These are phyloP conservation scores for Spicauda simplicius DNA, from an alignment of 2,888 invertebrate species.

Conservation along the genomic window DNA sequence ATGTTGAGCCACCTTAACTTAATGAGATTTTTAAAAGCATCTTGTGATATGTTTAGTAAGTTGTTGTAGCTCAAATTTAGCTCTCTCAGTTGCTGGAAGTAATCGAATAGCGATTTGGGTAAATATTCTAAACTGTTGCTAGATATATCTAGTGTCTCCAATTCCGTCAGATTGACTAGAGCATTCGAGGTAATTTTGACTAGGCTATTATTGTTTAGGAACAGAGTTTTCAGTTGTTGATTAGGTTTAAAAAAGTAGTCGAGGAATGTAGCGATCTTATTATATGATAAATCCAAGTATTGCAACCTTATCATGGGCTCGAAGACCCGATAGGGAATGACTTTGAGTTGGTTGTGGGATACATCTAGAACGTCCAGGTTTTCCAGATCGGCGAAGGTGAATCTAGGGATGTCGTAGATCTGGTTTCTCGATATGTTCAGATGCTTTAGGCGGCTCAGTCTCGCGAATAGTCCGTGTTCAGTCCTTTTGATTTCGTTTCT, in stretches of 20 bases:
- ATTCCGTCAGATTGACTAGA: conserved; percentile 89
- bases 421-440: conserved; percentile 90
- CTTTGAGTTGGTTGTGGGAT: conserved; percentile 88
- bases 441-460: conserved; percentile 84
- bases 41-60: conserved; percentile 84
- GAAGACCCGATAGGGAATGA: conserved; percentile 91
- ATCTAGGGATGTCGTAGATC: conserved; percentile 87
- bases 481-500: conserved; percentile 84
- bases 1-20: conserved; percentile 85
- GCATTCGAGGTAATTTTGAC: conserved; percentile 89
- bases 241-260: conserved; percentile 92
- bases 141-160: conserved; percentile 87
- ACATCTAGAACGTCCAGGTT: conserved; percentile 87
- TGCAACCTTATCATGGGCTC: conserved; percentile 86
- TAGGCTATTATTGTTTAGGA: conserved; percentile 88
- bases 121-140: conserved; percentile 87
- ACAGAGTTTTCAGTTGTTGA: conserved; percentile 86
- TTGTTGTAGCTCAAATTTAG: conserved; percentile 87
- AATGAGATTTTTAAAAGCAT: conserved; percentile 85
- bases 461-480: conserved; percentile 83
- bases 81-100: conserved; percentile 85
- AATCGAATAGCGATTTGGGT: conserved; percentile 88
- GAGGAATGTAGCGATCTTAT: conserved; percentile 88
- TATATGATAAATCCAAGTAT: conserved; percentile 89
- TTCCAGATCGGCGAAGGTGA: conserved; percentile 85